These are phyloP conservation scores for Sycophila texana DNA, from an alignment of 2,888 invertebrate genomes.

Conservation along the genomic window DNA sequence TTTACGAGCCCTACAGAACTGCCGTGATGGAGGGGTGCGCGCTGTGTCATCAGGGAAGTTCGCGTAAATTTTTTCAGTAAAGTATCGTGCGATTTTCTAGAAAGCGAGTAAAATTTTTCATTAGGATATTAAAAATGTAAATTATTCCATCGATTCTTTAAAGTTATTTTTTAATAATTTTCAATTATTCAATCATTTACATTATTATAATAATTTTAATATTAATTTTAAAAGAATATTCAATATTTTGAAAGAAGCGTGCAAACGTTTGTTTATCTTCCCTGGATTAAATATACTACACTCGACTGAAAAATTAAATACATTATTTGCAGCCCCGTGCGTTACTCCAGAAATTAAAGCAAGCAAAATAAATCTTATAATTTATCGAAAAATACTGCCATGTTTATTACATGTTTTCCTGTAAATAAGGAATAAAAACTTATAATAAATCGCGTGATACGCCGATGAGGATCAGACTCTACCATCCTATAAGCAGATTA, in stretches of 20 bases:
- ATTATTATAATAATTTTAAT: no score
- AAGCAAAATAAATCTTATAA: no score
- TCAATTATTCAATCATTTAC: no score
- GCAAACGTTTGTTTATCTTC: no score
- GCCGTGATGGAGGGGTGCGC: conserved; percentile 1
- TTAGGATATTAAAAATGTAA: not conserved
- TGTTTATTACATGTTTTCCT: not conserved
- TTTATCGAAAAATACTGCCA: no score
- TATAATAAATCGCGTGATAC: not conserved
- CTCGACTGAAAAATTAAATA: no score
- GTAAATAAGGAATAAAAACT: not conserved
- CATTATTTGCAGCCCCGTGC: no score
- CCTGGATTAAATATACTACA: no score
- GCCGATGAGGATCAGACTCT: not conserved
- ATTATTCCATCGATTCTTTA: not conserved
- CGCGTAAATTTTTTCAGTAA: not conserved
- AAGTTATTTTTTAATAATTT: not conserved
- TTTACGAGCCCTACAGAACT: conserved; percentile 1
- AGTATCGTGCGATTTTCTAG: not conserved
- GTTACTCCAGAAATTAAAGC: no score
- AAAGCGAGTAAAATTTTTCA: not conserved
- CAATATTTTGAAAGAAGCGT: no score
- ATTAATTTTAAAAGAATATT: no score
- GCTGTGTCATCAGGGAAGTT: not conserved
- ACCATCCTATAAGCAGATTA: not conserved